Evolutionary conservation across 1,140 invertebrate genomes (phyloP), one percentile per base, ranked within the genome.

Genomic region (Teleopsis dalmanni): DNA sequence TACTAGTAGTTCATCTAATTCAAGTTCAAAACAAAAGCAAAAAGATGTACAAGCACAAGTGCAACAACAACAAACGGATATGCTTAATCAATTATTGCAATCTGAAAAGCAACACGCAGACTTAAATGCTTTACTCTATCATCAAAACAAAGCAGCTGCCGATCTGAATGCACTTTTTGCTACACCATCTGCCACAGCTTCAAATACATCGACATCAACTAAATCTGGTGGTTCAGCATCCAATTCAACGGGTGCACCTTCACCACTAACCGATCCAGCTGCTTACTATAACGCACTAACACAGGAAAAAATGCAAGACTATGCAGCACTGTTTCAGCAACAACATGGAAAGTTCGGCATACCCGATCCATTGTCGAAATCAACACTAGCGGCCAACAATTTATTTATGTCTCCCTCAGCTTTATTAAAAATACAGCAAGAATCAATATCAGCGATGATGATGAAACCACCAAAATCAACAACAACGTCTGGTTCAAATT

Each of bases 291-390:
- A 68, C 50, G 60, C 64, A 0, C 45, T 70, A 47, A 57, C 67
- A 4, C 63, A 66, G 37, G 65, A 70, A 21, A 71, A 70, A 37
- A 60, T 66, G 47, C 68, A 71, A 51, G 67, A 71, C 22, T 69
- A 70, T 42, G 55, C 65, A 2, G 57, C 64, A 21, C 65, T 64
- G 46, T 67, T 70, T 41, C 64, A 67, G 52, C 63, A 65, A 53
- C 60, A 66, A 26, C 62, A 64, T 40, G 57, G 57, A 43, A 67
- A 70, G 50, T 67, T 65, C 26, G 60, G 60, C 14, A 77, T 83
- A 55, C 80, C 80, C 2, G 81, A 82, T 72, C 80, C 80, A 0
- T 76, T 83, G 73, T 80, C 80, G 0, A 81, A 82, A 56, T 79
- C 77, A n/a, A 82, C 80, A 23, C 64, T 83, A 51, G 80, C 80